Percentiles rank a stretch among this genome's conserved stretches.
phyloP scores from a whole-genome alignment of 2,797 vertebrate genomes.

The Sebastes iracundus region DNA sequence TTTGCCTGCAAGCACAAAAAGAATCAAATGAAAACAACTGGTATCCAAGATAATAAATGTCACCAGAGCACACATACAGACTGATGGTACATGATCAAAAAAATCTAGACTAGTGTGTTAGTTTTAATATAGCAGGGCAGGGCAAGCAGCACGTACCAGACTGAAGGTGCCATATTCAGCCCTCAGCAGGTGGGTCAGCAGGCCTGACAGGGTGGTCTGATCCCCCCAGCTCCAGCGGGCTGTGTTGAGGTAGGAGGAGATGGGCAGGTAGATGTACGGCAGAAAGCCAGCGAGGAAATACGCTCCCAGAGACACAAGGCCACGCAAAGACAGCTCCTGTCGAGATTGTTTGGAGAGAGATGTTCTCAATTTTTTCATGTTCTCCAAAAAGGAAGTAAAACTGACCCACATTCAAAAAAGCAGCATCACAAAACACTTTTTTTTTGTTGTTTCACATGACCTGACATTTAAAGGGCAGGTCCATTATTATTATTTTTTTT shows the following conservation, averaged over 20 bases:
- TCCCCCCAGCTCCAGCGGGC: constrained; percentile 99
- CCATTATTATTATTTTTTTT: no score
- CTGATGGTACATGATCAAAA: neutral
- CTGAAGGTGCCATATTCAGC: constrained; percentile 97
- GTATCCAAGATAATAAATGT: neutral
- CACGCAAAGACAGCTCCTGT: constrained; percentile 87
- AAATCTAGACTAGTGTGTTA: neutral
- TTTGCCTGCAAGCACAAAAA: constrained; percentile 87
- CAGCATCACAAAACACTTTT: neutral
- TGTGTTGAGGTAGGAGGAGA: constrained; percentile 88
- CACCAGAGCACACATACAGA: neutral
- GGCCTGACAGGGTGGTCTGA: constrained; percentile 90
- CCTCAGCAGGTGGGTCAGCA: constrained; percentile 94
- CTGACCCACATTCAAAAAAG: neutral
- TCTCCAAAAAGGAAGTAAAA: neutral
- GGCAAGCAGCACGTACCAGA: constrained; percentile 64
- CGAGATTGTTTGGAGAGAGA: constrained; percentile 33
- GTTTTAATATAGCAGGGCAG: neutral
- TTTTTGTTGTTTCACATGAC: neutral
- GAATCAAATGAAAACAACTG: neutral
- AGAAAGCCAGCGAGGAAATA: constrained; percentile 89
- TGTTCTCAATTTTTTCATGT: neutral
- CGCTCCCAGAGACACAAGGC: constrained; percentile 80
- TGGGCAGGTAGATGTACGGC: constrained; percentile 93
- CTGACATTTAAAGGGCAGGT: no score